Percentiles rank a stretch among this genome's conserved stretches.
Conservation (phyloP, 1,140 invertebrate species). For the Laodelphax striatellus region DNA sequence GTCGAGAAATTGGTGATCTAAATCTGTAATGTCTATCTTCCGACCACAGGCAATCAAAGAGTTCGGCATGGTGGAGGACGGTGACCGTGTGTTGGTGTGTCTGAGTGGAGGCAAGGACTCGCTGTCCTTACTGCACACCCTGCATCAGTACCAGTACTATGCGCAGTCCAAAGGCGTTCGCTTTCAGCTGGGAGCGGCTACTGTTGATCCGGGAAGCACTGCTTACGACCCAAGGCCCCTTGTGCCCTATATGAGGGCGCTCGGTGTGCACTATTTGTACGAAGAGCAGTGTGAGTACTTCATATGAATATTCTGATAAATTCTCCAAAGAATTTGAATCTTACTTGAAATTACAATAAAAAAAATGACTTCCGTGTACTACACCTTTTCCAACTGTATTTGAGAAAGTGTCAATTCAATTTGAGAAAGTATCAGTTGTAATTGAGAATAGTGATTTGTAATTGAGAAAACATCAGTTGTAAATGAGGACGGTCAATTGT, state of each 20-base stretch:
- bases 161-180: conserved; percentile 54
- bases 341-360: no score
- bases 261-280: conserved; percentile 59
- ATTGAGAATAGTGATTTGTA: no score
- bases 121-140: conserved; percentile 64
- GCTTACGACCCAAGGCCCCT: conserved; percentile 54
- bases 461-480: no score
- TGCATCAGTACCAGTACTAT: conserved; percentile 76
- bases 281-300: conserved; percentile 48
- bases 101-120: conserved; percentile 75
- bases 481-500: no score
- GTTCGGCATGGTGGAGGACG: conserved; percentile 74
- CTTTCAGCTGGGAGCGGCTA: conserved; percentile 67
- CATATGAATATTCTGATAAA: no score
- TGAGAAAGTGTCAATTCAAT: no score
- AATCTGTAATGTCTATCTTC: conserved; percentile 17
- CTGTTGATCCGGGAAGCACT: conserved; percentile 52
- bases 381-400: no score
- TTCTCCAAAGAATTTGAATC: no score
- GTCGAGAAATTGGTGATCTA: not conserved
- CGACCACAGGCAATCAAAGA: conserved; percentile 74
- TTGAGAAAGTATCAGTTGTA: no score
- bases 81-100: conserved; percentile 73
- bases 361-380: no score
- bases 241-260: conserved; percentile 51